Evolutionary conservation across 1,140 invertebrate species (phyloP).

Genomic region (Medauroidea extradentata): DNA sequence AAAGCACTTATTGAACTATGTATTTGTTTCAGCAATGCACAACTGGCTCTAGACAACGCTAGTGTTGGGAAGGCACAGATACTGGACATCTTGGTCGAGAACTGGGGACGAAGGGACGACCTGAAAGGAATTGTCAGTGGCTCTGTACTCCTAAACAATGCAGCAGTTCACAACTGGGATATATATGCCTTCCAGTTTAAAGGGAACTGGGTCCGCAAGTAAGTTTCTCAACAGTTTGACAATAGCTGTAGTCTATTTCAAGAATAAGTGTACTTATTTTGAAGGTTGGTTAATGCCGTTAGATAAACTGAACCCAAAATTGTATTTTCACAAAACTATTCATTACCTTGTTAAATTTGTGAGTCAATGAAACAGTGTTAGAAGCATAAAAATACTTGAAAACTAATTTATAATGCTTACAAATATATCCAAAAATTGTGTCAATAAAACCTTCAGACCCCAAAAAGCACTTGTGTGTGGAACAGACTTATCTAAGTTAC

Average conservation of each 20-base stretch:
- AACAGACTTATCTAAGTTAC: too few species aligned
- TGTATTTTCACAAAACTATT: too few species aligned
- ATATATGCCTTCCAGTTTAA: too few species aligned
- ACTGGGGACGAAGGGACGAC: conserved; percentile 54
- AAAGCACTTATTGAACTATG: too few species aligned
- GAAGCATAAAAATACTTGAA: too few species aligned
- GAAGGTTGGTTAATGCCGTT: background rate
- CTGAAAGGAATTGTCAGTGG: conserved; percentile 45
- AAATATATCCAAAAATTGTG: background rate
- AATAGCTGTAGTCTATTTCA: conserved; percentile 39
- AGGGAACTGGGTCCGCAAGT: conserved; percentile 44
- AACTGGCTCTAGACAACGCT: conserved; percentile 14
- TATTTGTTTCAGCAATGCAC: conserved; percentile 8
- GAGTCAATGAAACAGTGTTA: too few species aligned
- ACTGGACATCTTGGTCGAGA: conserved; percentile 57
- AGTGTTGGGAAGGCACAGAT: conserved; percentile 20
- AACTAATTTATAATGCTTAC: too few species aligned
- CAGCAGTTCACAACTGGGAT: conserved; percentile 44
- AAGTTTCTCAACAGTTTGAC: conserved; percentile 51
- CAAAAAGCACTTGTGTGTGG: too few species aligned
- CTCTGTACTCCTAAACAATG: too few species aligned
- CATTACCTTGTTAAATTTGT: too few species aligned
- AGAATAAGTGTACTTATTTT: conserved; percentile 17
- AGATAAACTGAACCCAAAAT: too few species aligned
- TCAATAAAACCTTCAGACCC: too few species aligned